Base-by-base conservation (phyloP, 2,888 invertebrate species). In the Mayetiola destructor region DNA sequence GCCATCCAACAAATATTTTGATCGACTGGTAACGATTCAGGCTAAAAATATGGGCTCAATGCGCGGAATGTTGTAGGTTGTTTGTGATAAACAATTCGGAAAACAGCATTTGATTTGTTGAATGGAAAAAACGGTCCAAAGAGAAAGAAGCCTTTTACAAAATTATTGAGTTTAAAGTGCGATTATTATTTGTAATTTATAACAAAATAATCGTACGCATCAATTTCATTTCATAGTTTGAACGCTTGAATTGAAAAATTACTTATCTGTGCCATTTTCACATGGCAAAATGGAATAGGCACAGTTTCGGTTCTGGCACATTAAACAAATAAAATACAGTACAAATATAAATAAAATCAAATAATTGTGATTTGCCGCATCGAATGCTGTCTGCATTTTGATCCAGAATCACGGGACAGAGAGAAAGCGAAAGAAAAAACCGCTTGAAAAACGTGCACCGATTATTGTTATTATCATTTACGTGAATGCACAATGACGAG, bases 131-230 rank as follows among this genome's bases (percentile, higher is more conserved):
- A 40, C 9, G 21, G 12, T 18, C 16, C 6, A 23, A 48, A 23
- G 27, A 27, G 27, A 48, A 48, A 27, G 48, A 23, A 48, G 27
- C 48, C 23, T 48, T 48, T n/a, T n/a, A n/a, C n/a, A 48, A 48
- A 48, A 48, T 48, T 48, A 48, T 48, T 48, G 27, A n/a, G n/a
- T 27, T 48, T 48, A 48, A 48, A 48, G 48, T 48, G 48, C 48
- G 48, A 48, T 48, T 48, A n/a, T n/a, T n/a, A 48, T 48, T 48
- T 48, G 48, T 48, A 27, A 48, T 48, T 48, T 48, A 48, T 48
- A 48, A 48, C 27, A 27, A 48, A 48, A 48, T 48, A 48, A 48
- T 48, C 48, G 48, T 48, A 48, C 48, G 48, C 48, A 48, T 27
- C 27, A 27, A 48, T 48, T 48, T 48, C 23, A 27, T 48, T 27